A percentile compares a stretch with the other conserved stretches of the same genome.
Evolutionary conservation across 2,888 invertebrate species (phyloP).

Genomic region (Morpho achilles): DNA sequence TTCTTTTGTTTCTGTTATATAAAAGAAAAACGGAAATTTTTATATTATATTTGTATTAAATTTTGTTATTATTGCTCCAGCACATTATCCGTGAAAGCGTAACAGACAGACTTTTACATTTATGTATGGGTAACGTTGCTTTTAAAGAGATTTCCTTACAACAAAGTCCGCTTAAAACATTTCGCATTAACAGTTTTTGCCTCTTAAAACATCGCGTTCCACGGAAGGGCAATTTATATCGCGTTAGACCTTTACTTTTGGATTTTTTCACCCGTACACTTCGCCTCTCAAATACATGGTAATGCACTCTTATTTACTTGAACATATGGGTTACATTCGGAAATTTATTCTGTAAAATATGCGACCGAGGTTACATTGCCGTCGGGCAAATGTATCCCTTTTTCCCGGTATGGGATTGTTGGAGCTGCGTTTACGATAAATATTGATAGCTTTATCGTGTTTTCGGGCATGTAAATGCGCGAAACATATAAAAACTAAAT

Average conservation of each 20-base stretch:
- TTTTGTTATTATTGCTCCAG: too few species aligned
- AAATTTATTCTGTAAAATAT: conserved; percentile 14
- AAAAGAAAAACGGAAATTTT: background rate
- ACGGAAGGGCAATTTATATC: conserved; percentile 44
- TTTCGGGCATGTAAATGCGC: conserved; percentile 24
- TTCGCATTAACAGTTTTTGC: conserved; percentile 31
- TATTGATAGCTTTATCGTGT: conserved; percentile 34
- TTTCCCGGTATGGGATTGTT: conserved; percentile 31
- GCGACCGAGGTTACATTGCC: conserved; percentile 21
- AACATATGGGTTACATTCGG: conserved; percentile 8
- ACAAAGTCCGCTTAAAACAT: conserved; percentile 16
- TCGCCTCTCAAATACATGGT: background rate
- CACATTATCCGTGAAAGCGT: too few species aligned
- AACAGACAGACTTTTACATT: too few species aligned
- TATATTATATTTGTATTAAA: too few species aligned
- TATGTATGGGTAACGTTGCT: background rate
- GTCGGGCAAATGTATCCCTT: conserved; percentile 34
- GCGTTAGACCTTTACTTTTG: conserved; percentile 38
- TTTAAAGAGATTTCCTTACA: conserved; percentile 8
- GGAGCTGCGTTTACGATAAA: conserved; percentile 30
- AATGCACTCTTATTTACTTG: conserved; percentile 9
- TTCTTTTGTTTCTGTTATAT: background rate
- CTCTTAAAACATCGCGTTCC: conserved; percentile 35
- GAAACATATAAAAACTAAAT: conserved; percentile 9
- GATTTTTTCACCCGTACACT: conserved; percentile 29